Evolutionary conservation across 2,113 vertebrate genomes (phyloP), one percentile per base, ranked within the genome.

Genomic region (Pachypanchax playfairii): DNA sequence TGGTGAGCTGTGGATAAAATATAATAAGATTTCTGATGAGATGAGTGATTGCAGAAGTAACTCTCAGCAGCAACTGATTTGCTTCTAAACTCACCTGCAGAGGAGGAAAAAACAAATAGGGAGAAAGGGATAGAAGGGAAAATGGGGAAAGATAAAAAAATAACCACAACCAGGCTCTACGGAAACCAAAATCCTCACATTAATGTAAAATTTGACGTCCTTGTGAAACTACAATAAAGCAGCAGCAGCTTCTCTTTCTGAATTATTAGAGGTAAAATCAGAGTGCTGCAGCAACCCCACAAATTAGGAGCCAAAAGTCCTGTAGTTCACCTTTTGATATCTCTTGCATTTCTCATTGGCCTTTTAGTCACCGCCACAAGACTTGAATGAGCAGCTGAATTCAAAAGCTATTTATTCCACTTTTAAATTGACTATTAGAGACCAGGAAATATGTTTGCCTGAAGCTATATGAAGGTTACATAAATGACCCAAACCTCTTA

Each of bases 351-450:
- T 18, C 24, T 42, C 22, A 41, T 20, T 18, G 4, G 24, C 46
- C 39, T 48, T 63, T 70, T 46, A 52, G 49, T 70, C 60, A 79
- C 38, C 24, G 17, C 44, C 17, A 59, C 39, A 18, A 46, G 53
- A 41, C 48, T 47, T 11, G 11, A 21, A 58, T 22, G 44, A 69
- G 62, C 2, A 20, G 54, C 55, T 63, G 18, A 24, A 38, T 46
- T 62, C 51, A 48, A 65, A 47, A 54, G 12, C 14, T 22, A 46
- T 43, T 43, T 57, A 28, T 47, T 42, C 25, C 12, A 57, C 41
- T 49, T 61, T 50, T 1, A 63, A 65, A 64, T 21, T 33, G 43
- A 63, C 54, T 39, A 28, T 43, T 55, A 33, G n/a, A 49, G 41
- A 26, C 52, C 6, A 33, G 13, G 36, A 53, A 63, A 20, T 42